Conservation (phyloP, 2,888 invertebrate species). For the Eupelmus urozonus region DNA sequence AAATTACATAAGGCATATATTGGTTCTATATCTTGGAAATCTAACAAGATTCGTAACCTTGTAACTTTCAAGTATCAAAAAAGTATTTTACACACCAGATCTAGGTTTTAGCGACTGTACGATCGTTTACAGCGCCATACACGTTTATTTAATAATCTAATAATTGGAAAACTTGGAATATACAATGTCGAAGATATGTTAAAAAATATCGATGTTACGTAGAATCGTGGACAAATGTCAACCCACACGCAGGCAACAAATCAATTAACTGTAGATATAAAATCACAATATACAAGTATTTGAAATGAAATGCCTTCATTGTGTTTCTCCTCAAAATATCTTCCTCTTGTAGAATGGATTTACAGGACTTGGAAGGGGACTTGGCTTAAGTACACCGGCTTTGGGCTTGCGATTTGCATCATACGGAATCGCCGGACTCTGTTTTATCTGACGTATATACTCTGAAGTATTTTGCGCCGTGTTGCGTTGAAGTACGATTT, state of each 20-base stretch:
- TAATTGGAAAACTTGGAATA: constrained; percentile 30
- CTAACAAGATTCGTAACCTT: constrained; percentile 10
- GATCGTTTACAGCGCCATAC: constrained; percentile 7
- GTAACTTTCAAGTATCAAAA: constrained; percentile 26
- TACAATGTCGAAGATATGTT: constrained; percentile 30
- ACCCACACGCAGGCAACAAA: constrained; percentile 40
- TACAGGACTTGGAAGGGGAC: constrained; percentile 84
- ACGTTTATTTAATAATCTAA: constrained; percentile 22
- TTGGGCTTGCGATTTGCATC: constrained; percentile 84
- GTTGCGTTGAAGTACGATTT: constrained; percentile 85
- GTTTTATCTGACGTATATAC: constrained; percentile 84
- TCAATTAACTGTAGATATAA: constrained; percentile 56
- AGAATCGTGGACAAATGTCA: constrained; percentile 28
- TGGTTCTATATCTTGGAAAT: constrained; percentile 17
- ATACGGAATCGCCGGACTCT: constrained; percentile 87
- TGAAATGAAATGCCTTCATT: constrained; percentile 11
- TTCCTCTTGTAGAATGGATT: constrained; percentile 86
- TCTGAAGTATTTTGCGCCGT: constrained; percentile 85
- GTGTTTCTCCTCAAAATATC: constrained; percentile 33
- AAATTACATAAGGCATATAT: background rate
- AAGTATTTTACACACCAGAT: constrained; percentile 32
- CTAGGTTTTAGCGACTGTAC: background rate
- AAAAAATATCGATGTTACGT: constrained; percentile 43
- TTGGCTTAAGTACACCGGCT: constrained; percentile 86
- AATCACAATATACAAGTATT: constrained; percentile 43